Evolutionary conservation across 2,113 vertebrate genomes (phyloP).

Genomic region (Rhadina sibilatrix): DNA sequence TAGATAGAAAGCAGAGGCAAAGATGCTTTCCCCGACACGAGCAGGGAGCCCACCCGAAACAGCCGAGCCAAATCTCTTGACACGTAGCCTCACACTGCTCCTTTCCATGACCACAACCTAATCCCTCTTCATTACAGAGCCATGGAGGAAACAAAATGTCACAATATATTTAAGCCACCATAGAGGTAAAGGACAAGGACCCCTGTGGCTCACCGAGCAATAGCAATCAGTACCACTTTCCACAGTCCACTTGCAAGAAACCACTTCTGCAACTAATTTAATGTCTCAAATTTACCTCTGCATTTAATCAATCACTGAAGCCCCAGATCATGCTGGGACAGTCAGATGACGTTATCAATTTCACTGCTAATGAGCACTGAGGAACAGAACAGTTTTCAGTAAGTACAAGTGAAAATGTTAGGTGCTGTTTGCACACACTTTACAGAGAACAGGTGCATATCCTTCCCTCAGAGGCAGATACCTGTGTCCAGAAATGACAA

Average conservation of each 20-base stretch:
- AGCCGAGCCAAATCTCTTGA: background rate
- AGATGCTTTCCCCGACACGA: background rate
- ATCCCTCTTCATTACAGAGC: slow-evolving; percentile 17
- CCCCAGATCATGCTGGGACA: background rate
- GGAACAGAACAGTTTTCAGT: background rate
- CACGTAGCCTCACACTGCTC: background rate
- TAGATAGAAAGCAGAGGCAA: background rate
- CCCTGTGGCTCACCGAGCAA: background rate
- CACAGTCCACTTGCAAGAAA: background rate
- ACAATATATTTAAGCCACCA: background rate
- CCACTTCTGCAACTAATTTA: background rate
- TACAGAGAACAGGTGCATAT: background rate
- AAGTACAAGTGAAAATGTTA: background rate
- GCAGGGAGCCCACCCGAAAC: background rate
- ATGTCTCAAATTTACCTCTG: background rate
- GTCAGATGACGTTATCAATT: background rate
- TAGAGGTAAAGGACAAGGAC: background rate
- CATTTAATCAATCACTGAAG: slow-evolving; percentile 1
- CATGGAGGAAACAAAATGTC: background rate
- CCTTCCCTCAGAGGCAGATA: background rate
- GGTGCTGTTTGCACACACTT: background rate
- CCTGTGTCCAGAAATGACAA: background rate
- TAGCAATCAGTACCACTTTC: background rate
- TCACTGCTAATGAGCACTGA: background rate
- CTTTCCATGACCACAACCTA: background rate